Conservation (phyloP, 1,140 invertebrate genomes). For the Drosophila parvula region DNA sequence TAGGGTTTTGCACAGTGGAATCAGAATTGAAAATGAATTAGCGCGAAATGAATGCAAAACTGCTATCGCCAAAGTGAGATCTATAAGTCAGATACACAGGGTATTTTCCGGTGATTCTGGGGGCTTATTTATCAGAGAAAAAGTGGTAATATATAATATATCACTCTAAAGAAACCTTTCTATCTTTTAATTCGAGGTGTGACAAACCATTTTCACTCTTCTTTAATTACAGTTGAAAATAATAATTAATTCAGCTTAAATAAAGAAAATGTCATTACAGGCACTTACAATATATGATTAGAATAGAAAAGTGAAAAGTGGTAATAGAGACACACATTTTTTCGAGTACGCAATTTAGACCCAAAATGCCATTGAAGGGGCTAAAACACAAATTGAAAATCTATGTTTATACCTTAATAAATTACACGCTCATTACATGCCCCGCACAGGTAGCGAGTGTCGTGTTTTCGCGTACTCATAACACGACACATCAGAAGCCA, state of each 20-base stretch:
- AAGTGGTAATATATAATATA: too few species aligned
- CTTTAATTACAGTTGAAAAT: not conserved
- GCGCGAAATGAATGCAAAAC: constrained; percentile 72
- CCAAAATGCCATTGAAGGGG: not conserved
- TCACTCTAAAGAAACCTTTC: too few species aligned
- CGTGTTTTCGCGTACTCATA: constrained; percentile 69
- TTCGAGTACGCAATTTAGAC: constrained; percentile 6
- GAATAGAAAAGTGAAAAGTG: constrained; percentile 24
- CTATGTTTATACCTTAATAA: constrained; percentile 52
- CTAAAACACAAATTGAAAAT: constrained; percentile 5
- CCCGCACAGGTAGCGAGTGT: constrained; percentile 54
- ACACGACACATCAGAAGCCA: constrained; percentile 63
- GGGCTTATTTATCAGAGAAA: too few species aligned
- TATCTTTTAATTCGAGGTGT: not conserved
- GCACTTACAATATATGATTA: constrained; percentile 17
- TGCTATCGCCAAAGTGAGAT: constrained; percentile 64
- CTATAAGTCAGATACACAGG: constrained; percentile 52
- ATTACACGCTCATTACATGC: constrained; percentile 69
- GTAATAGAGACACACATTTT: constrained; percentile 2
- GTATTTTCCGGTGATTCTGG: constrained; percentile 6
- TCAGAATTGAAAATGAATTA: constrained; percentile 77
- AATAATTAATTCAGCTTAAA: not conserved
- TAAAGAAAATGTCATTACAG: constrained; percentile 18
- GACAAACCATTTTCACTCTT: not conserved
- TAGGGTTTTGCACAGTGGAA: constrained; percentile 52